Percentiles rank a stretch among this genome's conserved stretches.
Evolutionary conservation across 2,113 vertebrate species (phyloP).

Genomic region (Colinus virginianus): DNA sequence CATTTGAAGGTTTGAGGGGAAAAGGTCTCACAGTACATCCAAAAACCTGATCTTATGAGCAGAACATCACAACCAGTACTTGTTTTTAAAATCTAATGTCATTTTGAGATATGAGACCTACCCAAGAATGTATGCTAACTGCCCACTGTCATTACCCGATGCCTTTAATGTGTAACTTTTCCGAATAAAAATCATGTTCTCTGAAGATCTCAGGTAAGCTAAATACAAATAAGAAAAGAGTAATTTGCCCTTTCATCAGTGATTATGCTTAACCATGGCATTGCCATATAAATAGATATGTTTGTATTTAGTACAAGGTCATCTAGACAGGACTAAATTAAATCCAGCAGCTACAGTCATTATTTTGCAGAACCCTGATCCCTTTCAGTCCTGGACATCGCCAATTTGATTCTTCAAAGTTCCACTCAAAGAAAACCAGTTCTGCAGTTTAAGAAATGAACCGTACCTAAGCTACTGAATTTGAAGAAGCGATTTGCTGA

Average conservation of each 20-base stretch:
- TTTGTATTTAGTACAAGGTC: background rate
- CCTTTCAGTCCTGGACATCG: background rate
- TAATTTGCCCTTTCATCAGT: background rate
- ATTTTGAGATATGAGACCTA: background rate
- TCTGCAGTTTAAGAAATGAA: background rate
- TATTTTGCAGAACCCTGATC: background rate
- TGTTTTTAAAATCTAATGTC: background rate
- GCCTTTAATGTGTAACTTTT: background rate
- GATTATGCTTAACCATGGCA: background rate
- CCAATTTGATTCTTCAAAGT: background rate
- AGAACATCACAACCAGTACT: background rate
- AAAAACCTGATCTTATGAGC: background rate
- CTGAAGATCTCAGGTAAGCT: background rate
- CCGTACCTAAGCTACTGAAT: background rate
- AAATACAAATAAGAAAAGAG: background rate
- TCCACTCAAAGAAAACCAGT: background rate
- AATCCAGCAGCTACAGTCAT: background rate
- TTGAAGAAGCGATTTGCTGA: background rate
- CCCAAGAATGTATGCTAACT: rapidly evolving
- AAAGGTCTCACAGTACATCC: background rate
- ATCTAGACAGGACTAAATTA: background rate
- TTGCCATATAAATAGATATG: background rate
- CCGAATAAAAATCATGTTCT: background rate
- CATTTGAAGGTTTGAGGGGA: background rate
- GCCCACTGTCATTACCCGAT: background rate